Evolutionary conservation across 2,797 vertebrate genomes (phyloP), one percentile per base, ranked within the genome.

Genomic region (Ptychadena robeensis): DNA sequence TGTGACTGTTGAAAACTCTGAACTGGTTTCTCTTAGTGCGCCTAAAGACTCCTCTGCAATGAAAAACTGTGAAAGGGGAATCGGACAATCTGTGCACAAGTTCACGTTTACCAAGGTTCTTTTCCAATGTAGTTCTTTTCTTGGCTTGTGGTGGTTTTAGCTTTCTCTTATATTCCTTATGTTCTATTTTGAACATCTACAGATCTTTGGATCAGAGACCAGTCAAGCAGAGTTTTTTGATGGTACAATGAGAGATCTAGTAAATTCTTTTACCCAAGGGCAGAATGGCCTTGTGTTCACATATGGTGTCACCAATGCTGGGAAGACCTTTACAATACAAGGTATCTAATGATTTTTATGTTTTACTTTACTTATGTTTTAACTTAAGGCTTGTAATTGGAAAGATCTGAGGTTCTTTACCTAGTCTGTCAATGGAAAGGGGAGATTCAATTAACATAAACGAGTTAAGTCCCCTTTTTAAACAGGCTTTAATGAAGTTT

Each of bases 291-390:
- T 98, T 35, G 94, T 97, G 32, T 98, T 97, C 90, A 96, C 94
- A 73, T 98, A 97, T 0, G 96, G 97, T 0, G 95, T 98, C n/a
- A 97, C 96, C 18, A 98, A 96, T 31, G 94, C 96, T 80, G 97
- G 96, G n/a, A 97, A 98, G 90, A 96, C 96, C 0, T 95, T 95
- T 88, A 97, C 96, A 1, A 94, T 97, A 78, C 96, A 97, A 94
- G 97, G 96, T 96, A 90, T 37, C 70, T 53, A 11, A 11, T 69
- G 4, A 5, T 57, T 14, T 15, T 15, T 38, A 35, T 8, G 3
- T 3, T n/a, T n/a, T n/a, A n/a, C n/a, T n/a, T n/a, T n/a, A n/a
- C n/a, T n/a, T n/a, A n/a, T n/a, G n/a, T n/a, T n/a, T n/a, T n/a
- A n/a, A n/a, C n/a, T n/a, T n/a, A n/a, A n/a, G n/a, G n/a, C n/a